Evolutionary conservation across 2,797 vertebrate species (phyloP).

Genomic region (Calcarius lapponicus): DNA sequence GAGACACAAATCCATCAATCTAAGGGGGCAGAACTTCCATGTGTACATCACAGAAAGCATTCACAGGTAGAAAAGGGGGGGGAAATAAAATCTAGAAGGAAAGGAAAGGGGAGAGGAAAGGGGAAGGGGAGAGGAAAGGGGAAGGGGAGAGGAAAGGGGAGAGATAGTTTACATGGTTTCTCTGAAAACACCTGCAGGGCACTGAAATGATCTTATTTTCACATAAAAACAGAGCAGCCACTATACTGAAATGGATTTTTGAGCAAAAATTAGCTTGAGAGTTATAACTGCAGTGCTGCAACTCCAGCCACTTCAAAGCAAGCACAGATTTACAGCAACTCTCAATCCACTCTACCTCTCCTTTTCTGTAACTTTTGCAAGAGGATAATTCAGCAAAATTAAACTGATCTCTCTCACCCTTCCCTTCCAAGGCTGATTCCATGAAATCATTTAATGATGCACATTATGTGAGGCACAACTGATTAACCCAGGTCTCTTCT

Average conservation of each 20-base stretch:
- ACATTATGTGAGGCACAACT: background rate
- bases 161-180: background rate
- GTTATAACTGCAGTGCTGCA: background rate
- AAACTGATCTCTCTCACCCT: background rate
- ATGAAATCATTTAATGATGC: conserved; percentile 18
- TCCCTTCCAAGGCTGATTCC: background rate
- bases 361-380: background rate
- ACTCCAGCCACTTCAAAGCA: background rate
- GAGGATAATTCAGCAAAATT: background rate
- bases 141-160: background rate
- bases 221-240: background rate
- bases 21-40: background rate
- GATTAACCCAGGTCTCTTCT: background rate
- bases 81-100: background rate
- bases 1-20: background rate
- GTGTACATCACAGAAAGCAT: background rate
- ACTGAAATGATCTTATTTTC: background rate
- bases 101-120: no score
- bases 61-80: no score
- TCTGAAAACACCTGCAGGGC: background rate
- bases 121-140: no score
- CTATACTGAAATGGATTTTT: background rate
- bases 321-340: background rate
- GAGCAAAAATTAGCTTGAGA: background rate
- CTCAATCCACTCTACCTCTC: background rate